Evolutionary conservation across 2,888 invertebrate genomes (phyloP).

Genomic region (Idaea dimidiata): DNA sequence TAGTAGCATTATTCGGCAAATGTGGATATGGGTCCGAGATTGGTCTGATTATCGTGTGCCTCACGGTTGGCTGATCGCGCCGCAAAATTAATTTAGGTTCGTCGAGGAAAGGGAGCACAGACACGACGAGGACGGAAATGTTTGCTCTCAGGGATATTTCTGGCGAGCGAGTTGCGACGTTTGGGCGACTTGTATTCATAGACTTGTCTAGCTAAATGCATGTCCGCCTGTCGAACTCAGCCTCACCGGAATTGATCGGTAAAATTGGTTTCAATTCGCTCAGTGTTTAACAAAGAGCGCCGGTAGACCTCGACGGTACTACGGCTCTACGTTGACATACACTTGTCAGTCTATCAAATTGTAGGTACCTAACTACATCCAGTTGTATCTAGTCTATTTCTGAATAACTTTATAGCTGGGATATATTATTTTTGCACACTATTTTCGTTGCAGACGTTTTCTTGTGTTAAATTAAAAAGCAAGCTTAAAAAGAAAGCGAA

Average conservation of each 20-base stretch:
- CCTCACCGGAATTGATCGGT: constrained; percentile 52
- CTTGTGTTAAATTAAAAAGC: no score
- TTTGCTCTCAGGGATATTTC: constrained; percentile 31
- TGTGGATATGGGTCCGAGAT: constrained; percentile 54
- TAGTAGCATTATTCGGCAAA: constrained; percentile 55
- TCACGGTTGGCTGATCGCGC: constrained; percentile 65
- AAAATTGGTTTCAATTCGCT: constrained; percentile 61
- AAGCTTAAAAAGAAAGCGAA: no score
- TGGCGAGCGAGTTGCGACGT: constrained; percentile 30
- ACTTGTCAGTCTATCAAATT: constrained; percentile 6
- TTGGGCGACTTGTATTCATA: constrained; percentile 59
- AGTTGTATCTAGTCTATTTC: neutral
- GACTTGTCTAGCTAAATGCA: constrained; percentile 38
- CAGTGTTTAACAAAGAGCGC: constrained; percentile 45
- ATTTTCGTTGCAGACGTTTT: no score
- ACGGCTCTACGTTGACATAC: constrained; percentile 13
- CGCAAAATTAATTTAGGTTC: constrained; percentile 71
- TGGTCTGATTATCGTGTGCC: constrained; percentile 64
- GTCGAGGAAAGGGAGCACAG: constrained; percentile 11
- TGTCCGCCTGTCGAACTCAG: constrained; percentile 44
- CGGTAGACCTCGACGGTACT: constrained; percentile 19
- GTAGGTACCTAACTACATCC: neutral
- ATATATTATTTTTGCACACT: neutral
- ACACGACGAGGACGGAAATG: neutral
- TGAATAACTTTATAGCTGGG: neutral